Conservation (phyloP, 2,797 vertebrate genomes). For the Dryobates pubescens region DNA sequence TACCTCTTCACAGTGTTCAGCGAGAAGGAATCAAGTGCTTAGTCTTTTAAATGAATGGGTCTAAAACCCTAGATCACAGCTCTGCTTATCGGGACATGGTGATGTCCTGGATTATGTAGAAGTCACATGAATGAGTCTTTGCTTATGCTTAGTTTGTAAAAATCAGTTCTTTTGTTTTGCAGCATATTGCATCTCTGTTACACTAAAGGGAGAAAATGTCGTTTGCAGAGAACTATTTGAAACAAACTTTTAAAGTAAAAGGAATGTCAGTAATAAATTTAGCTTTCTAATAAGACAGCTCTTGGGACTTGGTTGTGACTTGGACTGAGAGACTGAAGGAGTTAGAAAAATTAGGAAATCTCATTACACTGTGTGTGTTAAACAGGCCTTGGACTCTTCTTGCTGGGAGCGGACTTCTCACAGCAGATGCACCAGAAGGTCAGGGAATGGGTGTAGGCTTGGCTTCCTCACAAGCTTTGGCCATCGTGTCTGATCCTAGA, state of each 20-base stretch:
- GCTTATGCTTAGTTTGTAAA: background rate
- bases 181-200: background rate
- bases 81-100: conserved; percentile 37
- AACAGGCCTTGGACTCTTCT: background rate
- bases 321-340: background rate
- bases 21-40: conserved; percentile 39
- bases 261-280: background rate
- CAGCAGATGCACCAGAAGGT: background rate
- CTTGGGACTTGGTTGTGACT: background rate
- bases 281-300: background rate
- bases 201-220: background rate
- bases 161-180: background rate
- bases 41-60: conserved; percentile 50
- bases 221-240: background rate
- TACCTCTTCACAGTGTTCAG: conserved; percentile 57
- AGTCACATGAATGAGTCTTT: background rate
- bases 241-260: background rate
- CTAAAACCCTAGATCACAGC: conserved; percentile 38
- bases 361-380: background rate
- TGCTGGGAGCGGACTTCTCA: background rate
- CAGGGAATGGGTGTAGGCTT: background rate
- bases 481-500: background rate
- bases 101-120: conserved; percentile 40
- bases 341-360: background rate
- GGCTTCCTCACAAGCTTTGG: background rate